Percentiles rank a stretch among this genome's conserved stretches.
Conservation (phyloP, 1,140 invertebrate species). For the Danaus plexippus region DNA sequence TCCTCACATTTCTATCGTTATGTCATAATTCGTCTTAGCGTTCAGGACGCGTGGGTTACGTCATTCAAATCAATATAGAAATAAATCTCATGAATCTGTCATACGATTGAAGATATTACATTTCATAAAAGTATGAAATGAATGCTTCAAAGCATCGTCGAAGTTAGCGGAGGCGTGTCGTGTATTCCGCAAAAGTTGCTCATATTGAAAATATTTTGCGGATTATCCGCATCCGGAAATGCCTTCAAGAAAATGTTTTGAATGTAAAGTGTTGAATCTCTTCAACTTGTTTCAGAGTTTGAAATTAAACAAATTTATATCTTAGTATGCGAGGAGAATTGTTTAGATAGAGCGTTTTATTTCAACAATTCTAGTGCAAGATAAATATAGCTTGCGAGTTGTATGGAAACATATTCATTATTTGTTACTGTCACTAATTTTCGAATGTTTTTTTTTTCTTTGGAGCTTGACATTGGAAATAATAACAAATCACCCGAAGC, state of each 20-base stretch:
- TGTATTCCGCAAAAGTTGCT: slow-evolving; percentile 23
- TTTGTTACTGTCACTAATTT: too few species aligned
- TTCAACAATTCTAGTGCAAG: too few species aligned
- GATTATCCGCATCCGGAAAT: slow-evolving; percentile 29
- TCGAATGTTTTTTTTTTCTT: too few species aligned
- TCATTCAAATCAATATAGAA: background rate
- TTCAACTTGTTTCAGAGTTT: slow-evolving; percentile 1
- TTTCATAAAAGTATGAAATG: slow-evolving; percentile 5
- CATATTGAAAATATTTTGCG: slow-evolving; percentile 44
- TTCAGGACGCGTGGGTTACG: background rate
- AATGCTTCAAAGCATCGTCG: slow-evolving; percentile 4
- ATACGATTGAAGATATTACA: slow-evolving; percentile 5
- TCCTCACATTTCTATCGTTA: too few species aligned
- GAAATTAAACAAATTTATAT: slow-evolving; percentile 3
- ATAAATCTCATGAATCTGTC: slow-evolving; percentile 1
- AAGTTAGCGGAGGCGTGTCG: slow-evolving; percentile 8
- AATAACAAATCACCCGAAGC: too few species aligned
- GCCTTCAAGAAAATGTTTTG: slow-evolving; percentile 24
- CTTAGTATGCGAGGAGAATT: too few species aligned
- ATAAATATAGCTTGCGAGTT: too few species aligned
- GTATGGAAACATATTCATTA: too few species aligned
- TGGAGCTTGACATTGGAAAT: too few species aligned
- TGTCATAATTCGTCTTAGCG: too few species aligned
- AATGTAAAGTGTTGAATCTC: slow-evolving; percentile 1
- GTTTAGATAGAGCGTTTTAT: too few species aligned